Conservation (phyloP, 2,888 invertebrate species). For the Protodeltote pygarga region DNA sequence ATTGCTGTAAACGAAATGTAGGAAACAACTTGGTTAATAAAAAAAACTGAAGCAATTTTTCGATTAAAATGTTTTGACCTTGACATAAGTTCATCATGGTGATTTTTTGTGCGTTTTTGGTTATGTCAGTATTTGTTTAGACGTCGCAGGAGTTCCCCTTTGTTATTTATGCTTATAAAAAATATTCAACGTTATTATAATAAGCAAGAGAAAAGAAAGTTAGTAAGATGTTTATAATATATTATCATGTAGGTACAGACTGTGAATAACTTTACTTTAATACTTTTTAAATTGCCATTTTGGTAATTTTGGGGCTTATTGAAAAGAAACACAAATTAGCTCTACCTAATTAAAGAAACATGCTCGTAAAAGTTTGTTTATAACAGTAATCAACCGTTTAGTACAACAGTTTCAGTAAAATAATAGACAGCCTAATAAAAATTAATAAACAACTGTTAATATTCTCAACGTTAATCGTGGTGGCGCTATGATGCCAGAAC, state of each 20-base stretch:
- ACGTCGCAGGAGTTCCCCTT: conserved; percentile 9
- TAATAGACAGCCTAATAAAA: too few species aligned
- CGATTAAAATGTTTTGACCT: conserved; percentile 57
- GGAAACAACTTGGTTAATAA: conserved; percentile 28
- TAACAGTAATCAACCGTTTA: too few species aligned
- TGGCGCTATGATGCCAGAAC: too few species aligned
- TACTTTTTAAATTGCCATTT: neutral
- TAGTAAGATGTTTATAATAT: neutral
- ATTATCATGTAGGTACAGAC: neutral
- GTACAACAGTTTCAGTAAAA: too few species aligned
- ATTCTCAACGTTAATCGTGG: too few species aligned
- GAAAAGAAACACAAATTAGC: too few species aligned
- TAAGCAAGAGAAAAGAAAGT: neutral
- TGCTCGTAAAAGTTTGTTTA: too few species aligned
- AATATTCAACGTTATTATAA: too few species aligned
- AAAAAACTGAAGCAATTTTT: conserved; percentile 46
- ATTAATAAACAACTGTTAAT: too few species aligned
- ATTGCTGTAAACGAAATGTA: conserved; percentile 41
- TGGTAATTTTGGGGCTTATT: too few species aligned
- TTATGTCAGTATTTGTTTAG: conserved; percentile 43
- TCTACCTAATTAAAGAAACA: too few species aligned
- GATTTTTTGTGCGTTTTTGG: conserved; percentile 43
- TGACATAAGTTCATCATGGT: conserved; percentile 51
- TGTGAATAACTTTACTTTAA: neutral
- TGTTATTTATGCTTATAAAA: too few species aligned